Conservation (phyloP, 2,888 invertebrate genomes). For the Netelia virgata region DNA sequence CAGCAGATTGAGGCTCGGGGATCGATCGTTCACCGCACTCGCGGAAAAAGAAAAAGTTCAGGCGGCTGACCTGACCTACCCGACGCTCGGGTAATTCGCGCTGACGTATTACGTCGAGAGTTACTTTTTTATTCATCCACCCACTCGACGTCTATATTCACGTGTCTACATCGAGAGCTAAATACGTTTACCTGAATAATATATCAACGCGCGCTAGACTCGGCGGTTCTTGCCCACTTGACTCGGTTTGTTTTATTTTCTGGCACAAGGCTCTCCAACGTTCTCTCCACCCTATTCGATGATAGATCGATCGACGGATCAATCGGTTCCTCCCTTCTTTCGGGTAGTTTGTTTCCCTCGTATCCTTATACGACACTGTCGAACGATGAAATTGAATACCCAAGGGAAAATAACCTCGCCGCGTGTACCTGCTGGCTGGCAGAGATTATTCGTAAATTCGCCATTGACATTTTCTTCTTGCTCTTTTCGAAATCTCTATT, state of each 20-base stretch:
- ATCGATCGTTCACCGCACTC: constrained; percentile 20
- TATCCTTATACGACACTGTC: background rate
- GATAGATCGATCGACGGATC: constrained; percentile 7
- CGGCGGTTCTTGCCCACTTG: constrained; percentile 1
- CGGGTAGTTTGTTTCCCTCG: background rate
- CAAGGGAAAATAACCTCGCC: background rate
- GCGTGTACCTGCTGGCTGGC: background rate
- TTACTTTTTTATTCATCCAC: constrained; percentile 32
- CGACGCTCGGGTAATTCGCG: constrained; percentile 16
- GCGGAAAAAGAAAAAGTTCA: constrained; percentile 9
- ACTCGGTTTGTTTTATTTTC: constrained; percentile 12
- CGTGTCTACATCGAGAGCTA: background rate
- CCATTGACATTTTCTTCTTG: background rate
- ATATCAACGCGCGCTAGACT: constrained; percentile 13
- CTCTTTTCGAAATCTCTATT: background rate
- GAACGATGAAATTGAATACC: background rate
- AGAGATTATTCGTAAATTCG: constrained; percentile 24
- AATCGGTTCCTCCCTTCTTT: background rate
- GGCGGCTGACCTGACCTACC: constrained; percentile 52
- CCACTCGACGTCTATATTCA: constrained; percentile 19
- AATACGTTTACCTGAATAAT: constrained; percentile 30
- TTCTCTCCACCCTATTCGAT: background rate
- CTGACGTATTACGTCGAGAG: constrained; percentile 2
- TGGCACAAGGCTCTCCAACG: constrained; percentile 45
- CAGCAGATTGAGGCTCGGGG: constrained; percentile 4